These are phyloP conservation scores for Aplidium turbinatum DNA, from an alignment of 23 tunicate species.

Conservation along the genomic window DNA sequence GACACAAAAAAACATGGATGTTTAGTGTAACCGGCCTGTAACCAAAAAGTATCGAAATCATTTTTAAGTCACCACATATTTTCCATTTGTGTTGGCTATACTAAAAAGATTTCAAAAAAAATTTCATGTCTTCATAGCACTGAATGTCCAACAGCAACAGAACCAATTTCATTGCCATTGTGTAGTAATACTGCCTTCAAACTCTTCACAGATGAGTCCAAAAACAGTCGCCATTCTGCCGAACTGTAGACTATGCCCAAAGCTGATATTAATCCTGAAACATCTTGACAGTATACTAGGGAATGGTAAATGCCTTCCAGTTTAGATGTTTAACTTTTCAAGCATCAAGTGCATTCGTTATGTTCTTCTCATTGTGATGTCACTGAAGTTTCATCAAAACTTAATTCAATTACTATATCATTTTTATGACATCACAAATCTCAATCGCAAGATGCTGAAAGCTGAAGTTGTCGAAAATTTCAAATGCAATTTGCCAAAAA, in stretches of 20 bases:
- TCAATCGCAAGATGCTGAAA: too few relatives aligned
- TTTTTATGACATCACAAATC: too few relatives aligned
- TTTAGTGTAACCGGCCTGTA: slow-evolving; percentile 2
- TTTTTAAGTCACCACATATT: slow-evolving; percentile 32
- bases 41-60: slow-evolving; percentile 20
- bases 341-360: too few relatives aligned
- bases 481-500: too few relatives aligned
- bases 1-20: slow-evolving; percentile 26
- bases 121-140: slow-evolving; percentile 28
- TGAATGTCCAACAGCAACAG: slow-evolving; percentile 35
- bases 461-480: too few relatives aligned
- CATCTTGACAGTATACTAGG: slow-evolving; percentile 28
- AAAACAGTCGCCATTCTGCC: slow-evolving; percentile 34
- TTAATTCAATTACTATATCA: too few relatives aligned
- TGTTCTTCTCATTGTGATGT: too few relatives aligned
- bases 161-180: slow-evolving; percentile 24
- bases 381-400: too few relatives aligned
- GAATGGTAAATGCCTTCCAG: too few relatives aligned
- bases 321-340: too few relatives aligned
- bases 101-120: slow-evolving; percentile 21
- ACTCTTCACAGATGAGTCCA: slow-evolving; percentile 26
- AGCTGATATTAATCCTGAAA: slow-evolving; percentile 26
- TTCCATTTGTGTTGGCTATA: slow-evolving; percentile 34
- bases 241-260: slow-evolving; percentile 14
- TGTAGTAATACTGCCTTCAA: slow-evolving; percentile 23